Percentiles rank a stretch among this genome's conserved stretches.
Conservation (phyloP, 2,797 vertebrate genomes). For the Leucoraja ocellata region DNA sequence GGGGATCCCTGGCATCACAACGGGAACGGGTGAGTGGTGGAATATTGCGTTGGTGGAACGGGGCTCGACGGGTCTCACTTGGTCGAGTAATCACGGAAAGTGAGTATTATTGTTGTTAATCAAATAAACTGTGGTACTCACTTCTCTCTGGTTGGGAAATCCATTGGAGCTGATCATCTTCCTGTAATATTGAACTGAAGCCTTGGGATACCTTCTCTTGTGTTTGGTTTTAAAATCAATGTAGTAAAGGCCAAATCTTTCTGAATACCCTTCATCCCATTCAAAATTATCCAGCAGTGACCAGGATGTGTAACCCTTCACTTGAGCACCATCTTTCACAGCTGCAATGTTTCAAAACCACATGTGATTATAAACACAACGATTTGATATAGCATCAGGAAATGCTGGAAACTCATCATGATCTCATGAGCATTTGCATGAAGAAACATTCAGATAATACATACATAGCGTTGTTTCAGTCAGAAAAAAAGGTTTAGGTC, state of each 20-base stretch:
- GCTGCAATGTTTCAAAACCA: conserved; percentile 55
- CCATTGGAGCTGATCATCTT: conserved; percentile 76
- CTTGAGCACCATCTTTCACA: conserved; percentile 81
- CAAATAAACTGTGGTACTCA: conserved; percentile 42
- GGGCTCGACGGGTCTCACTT: no score
- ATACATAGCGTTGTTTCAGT: no score
- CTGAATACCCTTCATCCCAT: conserved; percentile 84
- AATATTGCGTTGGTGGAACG: no score
- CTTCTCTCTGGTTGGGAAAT: conserved; percentile 83
- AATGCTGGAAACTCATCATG: background rate
- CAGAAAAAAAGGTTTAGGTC: background rate
- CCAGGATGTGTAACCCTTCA: conserved; percentile 85
- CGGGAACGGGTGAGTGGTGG: no score
- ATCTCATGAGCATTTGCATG: background rate
- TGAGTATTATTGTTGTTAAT: background rate
- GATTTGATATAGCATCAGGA: background rate
- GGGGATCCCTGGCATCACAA: no score
- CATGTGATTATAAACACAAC: background rate
- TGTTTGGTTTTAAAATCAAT: conserved; percentile 78
- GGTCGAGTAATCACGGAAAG: background rate
- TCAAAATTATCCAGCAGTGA: conserved; percentile 90
- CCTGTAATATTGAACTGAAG: conserved; percentile 81
- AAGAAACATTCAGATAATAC: background rate
- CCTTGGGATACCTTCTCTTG: conserved; percentile 84
- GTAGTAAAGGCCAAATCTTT: conserved; percentile 83